Evolutionary conservation across 2,113 vertebrate species (phyloP).

Genomic region (Ifrita kowaldi): DNA sequence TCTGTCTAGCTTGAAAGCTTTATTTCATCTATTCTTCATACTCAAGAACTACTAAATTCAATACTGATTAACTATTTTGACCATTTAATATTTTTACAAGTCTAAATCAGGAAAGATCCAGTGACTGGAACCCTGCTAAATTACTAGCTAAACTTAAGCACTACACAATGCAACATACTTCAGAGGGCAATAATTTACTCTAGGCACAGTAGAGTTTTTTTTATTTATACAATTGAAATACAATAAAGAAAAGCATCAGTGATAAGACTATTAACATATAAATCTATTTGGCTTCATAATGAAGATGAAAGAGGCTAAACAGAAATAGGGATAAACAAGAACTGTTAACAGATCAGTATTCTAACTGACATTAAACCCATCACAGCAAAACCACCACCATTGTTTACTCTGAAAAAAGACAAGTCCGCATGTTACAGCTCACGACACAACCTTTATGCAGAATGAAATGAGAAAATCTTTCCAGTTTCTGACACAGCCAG

Average conservation of each 20-base stretch:
- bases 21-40: conserved; percentile 31
- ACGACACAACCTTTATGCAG: conserved; percentile 35
- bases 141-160: neutral
- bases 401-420: neutral
- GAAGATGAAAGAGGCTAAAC: neutral
- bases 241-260: neutral
- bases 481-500: conserved; percentile 25
- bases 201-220: neutral
- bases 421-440: neutral
- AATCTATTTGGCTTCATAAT: neutral
- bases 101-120: neutral
- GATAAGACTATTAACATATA: neutral
- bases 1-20: conserved; percentile 18
- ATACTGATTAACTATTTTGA: conserved; percentile 19
- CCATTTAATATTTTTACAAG: neutral
- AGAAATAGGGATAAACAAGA: neutral
- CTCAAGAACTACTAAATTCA: conserved; percentile 40
- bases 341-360: conserved; percentile 24
- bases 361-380: conserved; percentile 21
- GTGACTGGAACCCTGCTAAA: conserved; percentile 27
- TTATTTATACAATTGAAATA: neutral
- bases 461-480: conserved; percentile 6
- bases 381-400: neutral
- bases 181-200: conserved; percentile 18
- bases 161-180: neutral